These are phyloP conservation scores for Nicator chloris DNA, from an alignment of 2,113 vertebrate genomes.

Conservation along the genomic window DNA sequence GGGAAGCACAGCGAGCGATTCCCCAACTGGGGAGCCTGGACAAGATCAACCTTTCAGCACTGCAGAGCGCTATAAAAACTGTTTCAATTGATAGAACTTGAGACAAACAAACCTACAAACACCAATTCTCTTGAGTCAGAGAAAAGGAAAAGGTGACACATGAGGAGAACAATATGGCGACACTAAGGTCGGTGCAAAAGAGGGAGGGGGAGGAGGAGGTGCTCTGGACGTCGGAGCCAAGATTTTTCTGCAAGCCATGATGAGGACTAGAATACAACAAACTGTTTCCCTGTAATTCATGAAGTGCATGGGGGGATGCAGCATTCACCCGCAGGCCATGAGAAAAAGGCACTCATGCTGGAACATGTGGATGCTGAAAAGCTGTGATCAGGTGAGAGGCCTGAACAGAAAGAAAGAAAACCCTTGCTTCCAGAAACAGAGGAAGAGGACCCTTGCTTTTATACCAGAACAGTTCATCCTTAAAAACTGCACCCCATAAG, in stretches of 20 bases:
- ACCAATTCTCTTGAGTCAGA: neutral
- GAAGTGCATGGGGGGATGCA: neutral
- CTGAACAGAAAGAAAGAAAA: neutral
- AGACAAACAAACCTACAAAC: neutral
- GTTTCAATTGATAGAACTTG: neutral
- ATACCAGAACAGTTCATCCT: neutral
- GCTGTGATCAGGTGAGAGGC: neutral
- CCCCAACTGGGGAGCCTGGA: too few species aligned
- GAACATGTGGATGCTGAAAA: neutral
- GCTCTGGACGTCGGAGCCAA: neutral
- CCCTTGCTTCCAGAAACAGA: neutral
- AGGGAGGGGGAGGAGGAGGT: neutral
- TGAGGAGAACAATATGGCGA: neutral
- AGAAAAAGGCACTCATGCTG: neutral
- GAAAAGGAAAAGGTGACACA: neutral
- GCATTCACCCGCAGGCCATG: neutral
- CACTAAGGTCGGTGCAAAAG: neutral
- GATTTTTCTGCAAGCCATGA: neutral
- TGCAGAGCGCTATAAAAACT: neutral
- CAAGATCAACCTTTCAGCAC: neutral
- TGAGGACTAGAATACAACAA: neutral
- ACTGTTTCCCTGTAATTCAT: neutral
- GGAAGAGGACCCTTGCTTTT: neutral
- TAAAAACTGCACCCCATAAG: neutral
- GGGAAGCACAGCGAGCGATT: neutral